Conservation (phyloP, 2,888 invertebrate species). For the Bembecia ichneumoniformis region DNA sequence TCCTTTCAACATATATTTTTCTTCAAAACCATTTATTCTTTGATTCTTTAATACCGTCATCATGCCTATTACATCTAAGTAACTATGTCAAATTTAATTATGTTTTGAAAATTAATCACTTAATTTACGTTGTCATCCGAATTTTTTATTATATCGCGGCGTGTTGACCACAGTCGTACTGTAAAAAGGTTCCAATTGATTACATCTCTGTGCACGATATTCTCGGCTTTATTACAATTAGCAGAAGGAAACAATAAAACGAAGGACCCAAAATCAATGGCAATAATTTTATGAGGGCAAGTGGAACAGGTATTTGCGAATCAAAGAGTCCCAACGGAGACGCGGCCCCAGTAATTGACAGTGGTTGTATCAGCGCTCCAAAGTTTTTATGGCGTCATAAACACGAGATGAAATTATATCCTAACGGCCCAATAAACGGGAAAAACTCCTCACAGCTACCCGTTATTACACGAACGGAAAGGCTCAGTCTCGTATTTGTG, state of each 20-base stretch:
- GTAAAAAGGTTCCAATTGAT: too few relatives aligned
- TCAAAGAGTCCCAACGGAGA: constrained; percentile 29
- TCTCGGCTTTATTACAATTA: too few relatives aligned
- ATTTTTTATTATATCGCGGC: too few relatives aligned
- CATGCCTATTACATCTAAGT: too few relatives aligned
- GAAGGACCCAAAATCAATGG: constrained; percentile 3
- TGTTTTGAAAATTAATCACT: too few relatives aligned
- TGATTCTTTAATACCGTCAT: too few relatives aligned
- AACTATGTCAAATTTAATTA: too few relatives aligned
- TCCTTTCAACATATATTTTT: too few relatives aligned
- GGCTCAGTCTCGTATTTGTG: constrained; percentile 38
- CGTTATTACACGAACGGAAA: constrained; percentile 53
- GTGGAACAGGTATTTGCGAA: constrained; percentile 24
- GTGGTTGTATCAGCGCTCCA: constrained; percentile 58
- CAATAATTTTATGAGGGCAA: constrained; percentile 13
- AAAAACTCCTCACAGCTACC: constrained; percentile 55
- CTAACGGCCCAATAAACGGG: constrained; percentile 66
- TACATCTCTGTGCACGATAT: too few relatives aligned
- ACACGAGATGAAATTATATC: constrained; percentile 69
- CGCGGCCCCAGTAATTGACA: constrained; percentile 41
- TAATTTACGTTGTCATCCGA: too few relatives aligned
- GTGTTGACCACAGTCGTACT: too few relatives aligned
- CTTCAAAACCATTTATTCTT: too few relatives aligned
- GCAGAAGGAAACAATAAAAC: not conserved
- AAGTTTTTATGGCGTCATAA: constrained; percentile 65